phyloP scores from a whole-genome alignment of 2,888 invertebrate species.

The Drosophila paramelanica region DNA sequence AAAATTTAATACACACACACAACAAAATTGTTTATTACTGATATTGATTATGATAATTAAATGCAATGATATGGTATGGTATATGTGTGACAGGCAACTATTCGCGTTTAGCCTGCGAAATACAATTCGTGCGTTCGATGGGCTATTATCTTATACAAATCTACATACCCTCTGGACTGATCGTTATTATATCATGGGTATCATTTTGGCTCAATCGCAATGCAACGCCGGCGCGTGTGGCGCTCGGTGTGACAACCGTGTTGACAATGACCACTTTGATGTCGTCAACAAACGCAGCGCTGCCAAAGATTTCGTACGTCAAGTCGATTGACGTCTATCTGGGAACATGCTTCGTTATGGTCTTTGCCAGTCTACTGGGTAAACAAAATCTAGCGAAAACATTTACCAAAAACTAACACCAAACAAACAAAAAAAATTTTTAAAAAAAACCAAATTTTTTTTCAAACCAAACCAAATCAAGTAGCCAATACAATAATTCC shows the following conservation, averaged over 20 bases:
- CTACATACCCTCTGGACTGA: conserved; percentile 98
- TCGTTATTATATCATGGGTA: conserved; percentile 99
- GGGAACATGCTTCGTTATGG: conserved; percentile 99
- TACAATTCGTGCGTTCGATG: conserved; percentile 98
- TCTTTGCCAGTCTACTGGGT: conserved; percentile 98
- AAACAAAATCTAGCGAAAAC: conserved; percentile 85
- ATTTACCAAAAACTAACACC: conserved; percentile 36
- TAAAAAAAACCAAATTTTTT: no score
- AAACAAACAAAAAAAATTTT: conserved; percentile 28
- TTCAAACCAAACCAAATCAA: conserved; percentile 13
- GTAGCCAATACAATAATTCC: conserved; percentile 27
- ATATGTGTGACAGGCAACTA: conserved; percentile 91
- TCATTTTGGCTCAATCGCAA: conserved; percentile 98
- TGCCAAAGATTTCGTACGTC: conserved; percentile 99
- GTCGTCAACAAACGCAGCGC: conserved; percentile 97
- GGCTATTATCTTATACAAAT: conserved; percentile 99
- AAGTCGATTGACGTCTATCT: conserved; percentile 99
- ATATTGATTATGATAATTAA: no score
- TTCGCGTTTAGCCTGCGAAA: conserved; percentile 97
- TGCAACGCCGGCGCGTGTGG: conserved; percentile 96
- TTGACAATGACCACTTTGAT: conserved; percentile 99
- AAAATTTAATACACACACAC: neutral
- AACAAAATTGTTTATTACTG: neutral
- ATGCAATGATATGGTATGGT: conserved; percentile 1
- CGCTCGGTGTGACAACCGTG: conserved; percentile 97